Evolutionary conservation across 30 jellyfish, hydroid and myxozoan genomes (phyloP), one percentile per base, ranked within the genome.

Genomic region (Turritopsis dohrnii): DNA sequence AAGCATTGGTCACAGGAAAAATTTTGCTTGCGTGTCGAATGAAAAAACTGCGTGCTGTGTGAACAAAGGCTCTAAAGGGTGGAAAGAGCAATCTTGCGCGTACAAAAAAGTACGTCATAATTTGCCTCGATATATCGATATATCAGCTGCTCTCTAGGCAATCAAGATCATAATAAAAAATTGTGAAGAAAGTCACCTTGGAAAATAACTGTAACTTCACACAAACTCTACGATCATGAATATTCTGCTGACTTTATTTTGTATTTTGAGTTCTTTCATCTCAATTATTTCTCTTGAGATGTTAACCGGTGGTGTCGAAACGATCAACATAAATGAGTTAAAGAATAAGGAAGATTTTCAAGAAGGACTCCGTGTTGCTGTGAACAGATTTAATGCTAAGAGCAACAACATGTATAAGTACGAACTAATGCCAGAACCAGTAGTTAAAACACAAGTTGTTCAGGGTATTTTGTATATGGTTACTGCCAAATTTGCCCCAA

Each of bases 361-460:
- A 69, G 19, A 27, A n/a, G 77, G 77, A 9, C 8, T 69, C 17
- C 28, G 9, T n/a, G 77, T n/a, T n/a, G 16, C 77, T 69, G 77
- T 69, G 30, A 69, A 69, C 28, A 9, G 19, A 69, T 69, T 69
- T 69, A 69, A 69, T 69, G 77, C 77, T n/a, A 69, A 7, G 77
- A 9, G 19, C 19, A 69, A 69, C 77, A 27, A 17, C 7, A 69
- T 69, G 77, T 69, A n/a, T 21, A 69, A 69, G 22, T 69, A 69
- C 30, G 77, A 69, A n/a, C 22, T 69, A n/a, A 69, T 69, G 77
- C 16, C 9, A 8, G 22, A 7, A 69, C 30, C 16, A 23, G 30
- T 7, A 7, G 77, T 21, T 69, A 69, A 16, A 69, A 9, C 22
- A n/a, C 77, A 69, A 69, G 19, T 69, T 69, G 77, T 69, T n/a